phyloP scores from a whole-genome alignment of 2,797 vertebrate species.

The Gouania willdenowi region DNA sequence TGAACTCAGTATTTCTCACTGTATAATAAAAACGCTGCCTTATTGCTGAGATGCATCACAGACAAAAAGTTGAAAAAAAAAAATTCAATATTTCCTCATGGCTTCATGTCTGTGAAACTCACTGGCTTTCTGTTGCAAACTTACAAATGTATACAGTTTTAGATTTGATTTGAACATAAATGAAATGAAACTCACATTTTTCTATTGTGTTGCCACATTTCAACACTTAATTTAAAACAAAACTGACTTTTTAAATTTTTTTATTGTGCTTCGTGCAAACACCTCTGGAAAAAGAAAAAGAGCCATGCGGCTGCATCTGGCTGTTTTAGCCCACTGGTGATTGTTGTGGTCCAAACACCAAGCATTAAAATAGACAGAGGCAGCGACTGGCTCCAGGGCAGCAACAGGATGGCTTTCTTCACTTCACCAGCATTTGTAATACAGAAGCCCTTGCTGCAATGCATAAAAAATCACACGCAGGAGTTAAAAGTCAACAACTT shows the following conservation, averaged over 20 bases:
- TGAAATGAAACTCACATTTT: no score
- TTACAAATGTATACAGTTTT: slow-evolving; percentile 2
- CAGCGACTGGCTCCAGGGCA: slow-evolving; percentile 60
- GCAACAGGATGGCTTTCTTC: slow-evolving; percentile 77
- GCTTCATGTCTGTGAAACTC: neutral
- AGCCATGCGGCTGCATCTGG: slow-evolving; percentile 29
- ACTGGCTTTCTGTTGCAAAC: slow-evolving; percentile 9
- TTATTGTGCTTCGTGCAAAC: slow-evolving; percentile 43
- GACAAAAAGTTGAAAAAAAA: neutral
- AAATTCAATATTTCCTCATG: no score
- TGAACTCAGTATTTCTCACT: neutral
- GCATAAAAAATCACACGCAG: slow-evolving; percentile 70
- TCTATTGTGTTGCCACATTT: no score
- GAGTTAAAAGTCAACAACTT: slow-evolving; percentile 33
- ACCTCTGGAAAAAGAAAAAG: slow-evolving; percentile 31
- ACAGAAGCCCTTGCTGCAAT: slow-evolving; percentile 78
- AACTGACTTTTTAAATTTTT: no score
- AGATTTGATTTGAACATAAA: no score
- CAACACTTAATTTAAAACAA: no score
- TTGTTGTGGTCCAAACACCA: slow-evolving; percentile 48
- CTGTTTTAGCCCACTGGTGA: slow-evolving; percentile 27
- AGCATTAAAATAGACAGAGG: slow-evolving; percentile 56
- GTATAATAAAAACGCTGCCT: slow-evolving; percentile 10
- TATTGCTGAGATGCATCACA: slow-evolving; percentile 21
- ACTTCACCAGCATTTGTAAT: slow-evolving; percentile 56